Percentiles rank a stretch among this genome's conserved stretches.
Evolutionary conservation across 1,140 invertebrate genomes (phyloP).

Genomic region (Drosophila mauritiana): DNA sequence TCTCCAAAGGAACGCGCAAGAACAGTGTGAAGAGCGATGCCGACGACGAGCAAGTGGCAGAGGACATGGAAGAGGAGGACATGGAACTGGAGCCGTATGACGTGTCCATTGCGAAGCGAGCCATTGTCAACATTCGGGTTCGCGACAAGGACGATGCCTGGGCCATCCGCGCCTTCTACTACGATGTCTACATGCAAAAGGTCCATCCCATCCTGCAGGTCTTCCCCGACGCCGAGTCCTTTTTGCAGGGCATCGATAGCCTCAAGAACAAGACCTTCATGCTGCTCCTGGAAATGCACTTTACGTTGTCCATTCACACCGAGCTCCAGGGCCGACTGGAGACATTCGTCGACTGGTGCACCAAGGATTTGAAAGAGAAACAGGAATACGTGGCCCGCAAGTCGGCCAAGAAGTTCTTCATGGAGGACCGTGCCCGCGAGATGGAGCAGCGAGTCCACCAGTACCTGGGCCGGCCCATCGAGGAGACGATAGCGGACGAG

Average conservation of each 20-base stretch:
- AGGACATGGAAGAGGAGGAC: slow-evolving; percentile 1
- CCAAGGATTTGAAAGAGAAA: slow-evolving; percentile 67
- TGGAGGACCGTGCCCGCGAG: slow-evolving; percentile 71
- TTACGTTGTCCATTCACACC: slow-evolving; percentile 69
- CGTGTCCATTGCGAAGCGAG: slow-evolving; percentile 72
- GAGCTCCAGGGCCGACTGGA: slow-evolving; percentile 70
- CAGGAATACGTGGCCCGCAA: slow-evolving; percentile 74
- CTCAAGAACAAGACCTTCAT: slow-evolving; percentile 80
- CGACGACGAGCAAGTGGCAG: background rate
- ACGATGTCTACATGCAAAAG: slow-evolving; percentile 70
- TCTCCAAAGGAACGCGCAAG: slow-evolving; percentile 17
- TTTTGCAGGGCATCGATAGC: slow-evolving; percentile 65
- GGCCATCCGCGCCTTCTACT: slow-evolving; percentile 78
- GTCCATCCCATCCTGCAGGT: slow-evolving; percentile 72
- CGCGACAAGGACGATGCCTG: slow-evolving; percentile 80
- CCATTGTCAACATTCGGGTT: slow-evolving; percentile 70
- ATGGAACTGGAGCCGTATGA: slow-evolving; percentile 32
- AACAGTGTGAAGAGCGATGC: background rate
- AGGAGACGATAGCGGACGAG: slow-evolving; percentile 59
- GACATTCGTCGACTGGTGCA: slow-evolving; percentile 74
- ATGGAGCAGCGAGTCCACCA: slow-evolving; percentile 51
- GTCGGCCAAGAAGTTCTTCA: slow-evolving; percentile 79
- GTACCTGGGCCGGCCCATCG: slow-evolving; percentile 55
- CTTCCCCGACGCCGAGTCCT: slow-evolving; percentile 65
- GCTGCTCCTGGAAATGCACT: slow-evolving; percentile 75